Evolutionary conservation across 2,797 vertebrate species (phyloP).

Genomic region (Cottoperca gobio): DNA sequence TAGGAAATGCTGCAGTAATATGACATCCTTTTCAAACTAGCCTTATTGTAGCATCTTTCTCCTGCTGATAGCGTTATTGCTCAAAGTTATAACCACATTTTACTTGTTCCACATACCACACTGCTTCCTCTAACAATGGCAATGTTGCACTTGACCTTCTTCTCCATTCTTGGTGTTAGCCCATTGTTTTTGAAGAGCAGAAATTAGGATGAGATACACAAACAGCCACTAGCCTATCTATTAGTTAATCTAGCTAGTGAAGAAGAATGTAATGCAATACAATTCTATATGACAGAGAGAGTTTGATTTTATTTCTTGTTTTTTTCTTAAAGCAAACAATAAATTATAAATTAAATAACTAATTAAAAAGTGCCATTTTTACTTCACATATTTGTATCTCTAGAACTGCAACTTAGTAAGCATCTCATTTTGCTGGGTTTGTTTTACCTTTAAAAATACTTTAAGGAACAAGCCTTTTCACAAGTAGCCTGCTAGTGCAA

Average conservation of each 20-base stretch:
- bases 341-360: neutral
- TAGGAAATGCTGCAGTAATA: neutral
- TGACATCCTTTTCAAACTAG: neutral
- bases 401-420: neutral
- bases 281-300: neutral
- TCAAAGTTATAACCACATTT: neutral
- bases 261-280: neutral
- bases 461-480: too few species aligned
- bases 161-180: neutral
- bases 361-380: neutral
- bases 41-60: neutral
- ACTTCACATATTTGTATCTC: neutral
- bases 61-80: neutral
- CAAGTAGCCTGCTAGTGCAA: too few species aligned
- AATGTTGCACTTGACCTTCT: neutral
- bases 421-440: neutral
- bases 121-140: neutral
- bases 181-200: neutral
- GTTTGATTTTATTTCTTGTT: neutral
- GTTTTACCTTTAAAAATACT: too few species aligned
- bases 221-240: neutral
- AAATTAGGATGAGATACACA: neutral
- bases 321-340: neutral
- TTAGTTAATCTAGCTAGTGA: neutral
- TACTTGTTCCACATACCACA: neutral